Evolutionary conservation across 2,888 invertebrate genomes (phyloP), one percentile per base, ranked within the genome.

Genomic region (Morpho achilles): DNA sequence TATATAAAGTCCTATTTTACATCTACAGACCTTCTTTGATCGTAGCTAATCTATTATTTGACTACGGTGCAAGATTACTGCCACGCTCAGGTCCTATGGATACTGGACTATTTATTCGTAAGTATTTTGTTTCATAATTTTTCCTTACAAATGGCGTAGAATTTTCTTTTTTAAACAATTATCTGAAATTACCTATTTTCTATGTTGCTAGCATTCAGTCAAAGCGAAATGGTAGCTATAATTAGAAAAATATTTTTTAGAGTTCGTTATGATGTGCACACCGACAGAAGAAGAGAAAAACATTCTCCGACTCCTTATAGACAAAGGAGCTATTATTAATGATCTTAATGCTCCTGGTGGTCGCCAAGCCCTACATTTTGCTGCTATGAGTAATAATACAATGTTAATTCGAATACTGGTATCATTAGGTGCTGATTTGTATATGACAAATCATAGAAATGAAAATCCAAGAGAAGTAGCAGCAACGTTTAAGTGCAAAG

Each of bases 321-420:
- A 72, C 0, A 76, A 84, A 45, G 91, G 87, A 9, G 84, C 80
- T 7, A 22, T 72, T 43, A 70, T 88, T 5, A 81, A 90, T 54
- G 85, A 85, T 57, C 74, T 76, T 1, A 69, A 76, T 1, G 82
- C 79, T 0, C 82, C 86, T 1, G 88, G 87, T 1, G 79, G 83
- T 8, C 79, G 91, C 9, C 91, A 91, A 66, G 82, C 88, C 0
- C 70, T 92, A 45, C 92, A 92, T 69, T 86, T 89, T 61, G 91
- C 89, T 9, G 92, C 92, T 3, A 87, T 91, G 79, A 84, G 83
- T 60, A 82, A 90, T 62, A 89, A 91, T 62, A 73, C 75, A 46
- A 67, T 64, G 2, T 75, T 92, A 1, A 84, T 87, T 16, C 59
- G 63, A 6, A 68, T 82, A 45, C 76, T 91, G 7, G 58, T 87